Evolutionary conservation across 2,113 vertebrate genomes (phyloP).

Genomic region (Phalacrocorax aristotelis): DNA sequence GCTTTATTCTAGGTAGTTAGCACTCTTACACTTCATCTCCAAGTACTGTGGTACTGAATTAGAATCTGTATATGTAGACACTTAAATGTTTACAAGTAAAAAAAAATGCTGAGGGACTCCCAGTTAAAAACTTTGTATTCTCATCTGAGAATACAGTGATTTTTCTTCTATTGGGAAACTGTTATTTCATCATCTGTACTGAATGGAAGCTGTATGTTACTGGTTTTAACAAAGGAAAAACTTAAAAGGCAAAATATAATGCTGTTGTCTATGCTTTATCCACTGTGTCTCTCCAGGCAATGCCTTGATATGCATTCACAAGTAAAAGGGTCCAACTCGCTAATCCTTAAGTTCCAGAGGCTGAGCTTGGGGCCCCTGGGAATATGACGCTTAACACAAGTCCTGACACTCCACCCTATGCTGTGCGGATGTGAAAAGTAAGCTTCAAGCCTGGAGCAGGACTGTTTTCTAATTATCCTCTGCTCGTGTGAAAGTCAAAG

Average conservation of each 20-base stretch:
- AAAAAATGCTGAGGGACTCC: neutral
- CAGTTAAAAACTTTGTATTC: neutral
- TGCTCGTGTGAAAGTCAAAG: neutral
- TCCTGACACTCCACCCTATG: constrained; percentile 23
- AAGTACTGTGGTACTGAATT: neutral
- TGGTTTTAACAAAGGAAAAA: constrained; percentile 1
- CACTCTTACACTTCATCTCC: neutral
- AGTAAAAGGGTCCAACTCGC: neutral
- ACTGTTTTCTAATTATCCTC: constrained; percentile 33
- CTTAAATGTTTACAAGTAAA: neutral
- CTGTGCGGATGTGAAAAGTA: neutral
- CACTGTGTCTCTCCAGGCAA: neutral
- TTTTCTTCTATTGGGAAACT: neutral
- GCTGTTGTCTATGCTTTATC: neutral
- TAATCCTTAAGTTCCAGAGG: constrained; percentile 37
- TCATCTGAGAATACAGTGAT: neutral
- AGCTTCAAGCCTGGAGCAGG: constrained; percentile 31
- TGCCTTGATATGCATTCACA: neutral
- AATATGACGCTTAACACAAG: neutral
- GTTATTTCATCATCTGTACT: neutral
- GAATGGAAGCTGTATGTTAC: neutral
- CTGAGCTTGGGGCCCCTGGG: neutral
- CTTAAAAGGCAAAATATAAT: constrained; percentile 18
- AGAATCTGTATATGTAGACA: neutral
- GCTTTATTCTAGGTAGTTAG: neutral